Evolutionary conservation across 2,113 vertebrate species (phyloP), one percentile per base, ranked within the genome.

Genomic region (Cyrtonyx montezumae): DNA sequence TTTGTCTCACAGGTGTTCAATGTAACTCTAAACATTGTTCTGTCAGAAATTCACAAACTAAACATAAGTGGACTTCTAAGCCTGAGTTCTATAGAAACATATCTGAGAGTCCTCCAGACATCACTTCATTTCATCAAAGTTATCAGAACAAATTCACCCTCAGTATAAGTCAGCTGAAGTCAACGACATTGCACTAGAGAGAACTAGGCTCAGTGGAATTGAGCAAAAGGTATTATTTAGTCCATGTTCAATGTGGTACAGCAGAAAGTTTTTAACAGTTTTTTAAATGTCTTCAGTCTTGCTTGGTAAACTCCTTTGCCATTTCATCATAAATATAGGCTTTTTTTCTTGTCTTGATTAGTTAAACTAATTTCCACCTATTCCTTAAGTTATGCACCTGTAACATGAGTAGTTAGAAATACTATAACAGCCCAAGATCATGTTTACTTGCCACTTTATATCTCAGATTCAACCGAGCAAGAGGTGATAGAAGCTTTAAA

Each of bases 1-100:
- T 43, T 67, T 23, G 23, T 42, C 66, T 2, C 13, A 49, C 0
- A 0, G 13, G 3, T 70, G 8, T 63, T 85, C 68, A 2, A 18
- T 45, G 28, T 26, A 53, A 59, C 70, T 48, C 28, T 63, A 45
- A 49, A 55, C 21, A 3, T 49, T 62, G 8, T 67, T 79, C 62
- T 55, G 36, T 16, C 17, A 79, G 61, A 89, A 88, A 75, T 7
- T 86, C 22, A 74, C 19, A 62, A 77, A 58, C 8, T 53, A 67
- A 74, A 63, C 16, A 4, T 42, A 73, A 75, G 17, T 19, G 43
- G 9, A 65, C 46, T 94, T 87, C 79, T 66, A 80, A 79, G 6
- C 11, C 22, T 40, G 18, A 15, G 13, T 79, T 89, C 42, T 71
- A 82, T 67, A 66, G 13, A 49, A 0, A 0, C 87, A 66, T 23